These are phyloP conservation scores for Tyto alba DNA, from an alignment of 2,113 vertebrate species.

Conservation along the genomic window DNA sequence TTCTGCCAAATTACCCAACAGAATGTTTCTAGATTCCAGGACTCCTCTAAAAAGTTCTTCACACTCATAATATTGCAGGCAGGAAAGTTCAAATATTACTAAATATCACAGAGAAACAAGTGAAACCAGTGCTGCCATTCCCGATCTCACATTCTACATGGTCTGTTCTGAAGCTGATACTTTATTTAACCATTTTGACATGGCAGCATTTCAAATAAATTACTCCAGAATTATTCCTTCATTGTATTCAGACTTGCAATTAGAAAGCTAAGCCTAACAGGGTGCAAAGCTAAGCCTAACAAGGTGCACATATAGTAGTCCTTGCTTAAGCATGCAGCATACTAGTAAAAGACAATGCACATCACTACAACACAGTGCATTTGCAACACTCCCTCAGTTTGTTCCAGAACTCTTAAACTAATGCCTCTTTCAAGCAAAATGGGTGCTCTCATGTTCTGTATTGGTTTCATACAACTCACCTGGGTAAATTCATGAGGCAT, in stretches of 20 bases:
- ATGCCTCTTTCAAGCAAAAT: not conserved
- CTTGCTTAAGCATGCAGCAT: not conserved
- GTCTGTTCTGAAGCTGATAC: not conserved
- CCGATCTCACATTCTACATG: not conserved
- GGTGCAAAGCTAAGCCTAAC: not conserved
- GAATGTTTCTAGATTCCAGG: not conserved
- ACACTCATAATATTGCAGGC: not conserved
- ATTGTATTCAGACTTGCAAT: not conserved
- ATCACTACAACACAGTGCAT: not conserved
- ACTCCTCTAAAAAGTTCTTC: not conserved
- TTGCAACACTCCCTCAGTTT: not conserved
- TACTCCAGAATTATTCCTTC: not conserved
- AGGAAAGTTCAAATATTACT: not conserved
- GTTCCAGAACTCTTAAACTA: not conserved
- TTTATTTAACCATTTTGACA: not conserved
- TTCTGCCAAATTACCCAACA: not conserved
- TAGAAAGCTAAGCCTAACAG: not conserved
- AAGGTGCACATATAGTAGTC: not conserved
- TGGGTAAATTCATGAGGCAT: not conserved
- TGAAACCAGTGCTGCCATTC: not conserved
- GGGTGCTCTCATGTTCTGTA: not conserved
- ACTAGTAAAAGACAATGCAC: not conserved
- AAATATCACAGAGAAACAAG: not conserved
- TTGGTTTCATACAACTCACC: not conserved
- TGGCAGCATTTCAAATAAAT: not conserved